These are phyloP conservation scores for Sesamia nonagrioides DNA, from an alignment of 1,140 invertebrate species.

Conservation along the genomic window DNA sequence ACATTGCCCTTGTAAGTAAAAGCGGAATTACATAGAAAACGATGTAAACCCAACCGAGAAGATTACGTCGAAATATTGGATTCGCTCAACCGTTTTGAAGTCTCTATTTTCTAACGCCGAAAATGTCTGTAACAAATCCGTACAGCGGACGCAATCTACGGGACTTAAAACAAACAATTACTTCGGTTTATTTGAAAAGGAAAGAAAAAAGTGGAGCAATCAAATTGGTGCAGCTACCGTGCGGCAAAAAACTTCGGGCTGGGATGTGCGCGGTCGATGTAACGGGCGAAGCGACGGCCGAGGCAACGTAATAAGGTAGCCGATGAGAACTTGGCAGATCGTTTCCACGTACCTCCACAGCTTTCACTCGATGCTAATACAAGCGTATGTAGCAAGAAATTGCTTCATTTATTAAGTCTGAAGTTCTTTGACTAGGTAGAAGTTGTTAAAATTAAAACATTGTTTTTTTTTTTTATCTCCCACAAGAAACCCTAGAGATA, in stretches of 20 bases:
- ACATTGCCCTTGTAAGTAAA: constrained; percentile 45
- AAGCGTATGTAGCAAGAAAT: constrained; percentile 36
- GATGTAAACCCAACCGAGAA: constrained; percentile 26
- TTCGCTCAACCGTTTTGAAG: constrained; percentile 75
- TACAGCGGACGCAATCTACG: constrained; percentile 78
- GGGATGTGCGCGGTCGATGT: constrained; percentile 64
- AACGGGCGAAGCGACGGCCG: constrained; percentile 60
- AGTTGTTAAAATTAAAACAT: not conserved
- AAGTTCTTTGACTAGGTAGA: not conserved
- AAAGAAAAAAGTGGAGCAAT: constrained; percentile 82
- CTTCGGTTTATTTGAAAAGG: constrained; percentile 83
- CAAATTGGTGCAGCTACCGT: constrained; percentile 79
- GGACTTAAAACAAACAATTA: constrained; percentile 86
- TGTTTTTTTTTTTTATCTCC: not conserved
- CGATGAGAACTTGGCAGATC: constrained; percentile 60
- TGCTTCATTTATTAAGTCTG: constrained; percentile 34
- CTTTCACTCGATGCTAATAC: constrained; percentile 44
- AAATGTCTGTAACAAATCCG: constrained; percentile 82
- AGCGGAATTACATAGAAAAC: constrained; percentile 41
- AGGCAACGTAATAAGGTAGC: constrained; percentile 75
- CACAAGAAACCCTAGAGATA: not conserved
- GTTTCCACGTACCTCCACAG: constrained; percentile 51
- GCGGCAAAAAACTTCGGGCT: constrained; percentile 75
- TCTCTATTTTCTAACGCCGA: constrained; percentile 79
- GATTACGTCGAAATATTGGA: constrained; percentile 50